Evolutionary conservation across 2,888 invertebrate species (phyloP), one percentile per base, ranked within the genome.

Genomic region (Dynastes hyllus): DNA sequence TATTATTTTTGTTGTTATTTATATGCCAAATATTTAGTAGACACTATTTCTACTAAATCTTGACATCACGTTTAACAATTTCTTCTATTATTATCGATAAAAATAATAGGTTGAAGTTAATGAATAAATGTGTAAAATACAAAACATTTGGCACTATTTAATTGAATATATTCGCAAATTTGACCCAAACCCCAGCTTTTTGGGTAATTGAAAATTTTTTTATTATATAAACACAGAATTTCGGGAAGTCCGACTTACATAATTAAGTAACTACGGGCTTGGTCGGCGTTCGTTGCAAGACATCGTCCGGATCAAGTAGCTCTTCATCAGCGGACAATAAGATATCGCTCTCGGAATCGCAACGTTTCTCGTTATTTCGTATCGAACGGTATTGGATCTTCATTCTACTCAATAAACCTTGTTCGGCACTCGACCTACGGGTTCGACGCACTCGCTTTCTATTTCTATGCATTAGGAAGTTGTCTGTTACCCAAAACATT

Each of bases 401-500:
- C 37, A 88, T 88, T 80, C 87, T 86, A 80, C 88, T 86, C 70
- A 89, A 80, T 65, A 90, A 84, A 81, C 88, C 86, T 50, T 87
- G 86, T 80, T 87, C 88, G 6, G 66, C 65, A 79, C 86, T 87
- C 29, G 83, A 82, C 51, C 85, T 81, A 27, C 87, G 81, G 6
- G 78, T 79, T 71, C 83, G 81, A 79, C 84, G 85, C 87, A 90
- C 90, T 2, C 90, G 91, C 86, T 91, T 91, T 84, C 91, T 89
- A 8, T 91, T 91, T 82, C 90, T 91, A 83, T 93, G 92, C 94
- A 95, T 95, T 73, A 95, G 89, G 90, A 95, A 95, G 88, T 95
- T 95, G 88, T 95, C 95, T 0, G 95, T 95, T 82, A 95, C 94
- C 95, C 95, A 95, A 89, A 95, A 95, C 92, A 95, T 95, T 86